These are phyloP conservation scores for Parasteatoda tepidariorum DNA, from an alignment of 1,140 invertebrate species.

Conservation along the genomic window DNA sequence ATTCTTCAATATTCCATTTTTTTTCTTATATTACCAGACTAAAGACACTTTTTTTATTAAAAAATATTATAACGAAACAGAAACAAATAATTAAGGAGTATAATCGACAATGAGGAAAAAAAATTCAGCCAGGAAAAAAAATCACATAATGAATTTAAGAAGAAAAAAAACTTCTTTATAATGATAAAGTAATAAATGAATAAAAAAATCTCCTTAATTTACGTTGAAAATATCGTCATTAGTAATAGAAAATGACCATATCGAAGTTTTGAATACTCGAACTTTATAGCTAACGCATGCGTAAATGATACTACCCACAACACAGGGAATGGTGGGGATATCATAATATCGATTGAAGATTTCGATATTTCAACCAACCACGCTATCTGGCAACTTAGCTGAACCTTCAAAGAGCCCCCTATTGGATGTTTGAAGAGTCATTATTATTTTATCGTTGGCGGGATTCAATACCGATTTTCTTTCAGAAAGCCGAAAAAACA, in stretches of 20 bases:
- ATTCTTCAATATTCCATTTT: too few relatives aligned
- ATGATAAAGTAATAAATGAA: background rate
- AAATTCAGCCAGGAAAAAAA: background rate
- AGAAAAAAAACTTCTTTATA: background rate
- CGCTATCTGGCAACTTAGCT: conserved; percentile 36
- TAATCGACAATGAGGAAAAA: background rate
- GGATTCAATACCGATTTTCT: background rate
- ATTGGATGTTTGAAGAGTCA: conserved; percentile 44
- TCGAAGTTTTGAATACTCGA: background rate
- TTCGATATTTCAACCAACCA: conserved; percentile 60
- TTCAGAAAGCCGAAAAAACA: too few relatives aligned
- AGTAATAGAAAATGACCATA: conserved; percentile 15
- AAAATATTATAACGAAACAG: too few relatives aligned
- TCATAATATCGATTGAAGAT: conserved; percentile 56
- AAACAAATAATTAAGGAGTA: background rate
- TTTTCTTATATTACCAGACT: too few relatives aligned
- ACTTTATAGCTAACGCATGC: conserved; percentile 33
- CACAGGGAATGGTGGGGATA: conserved; percentile 26
- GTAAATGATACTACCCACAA: conserved; percentile 10
- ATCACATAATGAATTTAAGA: background rate
- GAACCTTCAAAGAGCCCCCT: conserved; percentile 11
- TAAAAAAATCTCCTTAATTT: conserved; percentile 31
- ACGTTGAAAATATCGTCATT: conserved; percentile 26
- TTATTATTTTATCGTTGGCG: conserved; percentile 19
- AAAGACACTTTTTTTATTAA: too few relatives aligned